phyloP scores from a whole-genome alignment of 2,797 vertebrate genomes.

The Neostethus bicornis region DNA sequence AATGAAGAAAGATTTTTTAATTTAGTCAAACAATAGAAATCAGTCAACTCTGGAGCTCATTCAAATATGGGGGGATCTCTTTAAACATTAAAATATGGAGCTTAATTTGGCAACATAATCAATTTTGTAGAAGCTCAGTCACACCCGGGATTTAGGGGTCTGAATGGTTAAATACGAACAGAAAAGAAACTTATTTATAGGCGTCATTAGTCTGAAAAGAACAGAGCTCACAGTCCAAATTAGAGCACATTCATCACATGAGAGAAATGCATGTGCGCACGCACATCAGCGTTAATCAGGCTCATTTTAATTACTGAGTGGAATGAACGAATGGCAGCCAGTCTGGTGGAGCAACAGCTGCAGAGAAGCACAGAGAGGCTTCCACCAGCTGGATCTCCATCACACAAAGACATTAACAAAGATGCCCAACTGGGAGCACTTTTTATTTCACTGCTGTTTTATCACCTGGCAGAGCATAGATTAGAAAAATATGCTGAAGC shows the following conservation, averaged over 20 bases:
- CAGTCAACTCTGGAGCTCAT: conserved; percentile 4
- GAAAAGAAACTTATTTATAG: conserved; percentile 31
- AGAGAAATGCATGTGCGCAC: background rate
- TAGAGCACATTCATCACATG: conserved; percentile 41
- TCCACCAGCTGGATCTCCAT: conserved; percentile 33
- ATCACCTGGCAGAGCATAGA: background rate
- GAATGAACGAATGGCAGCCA: conserved; percentile 20
- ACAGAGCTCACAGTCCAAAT: conserved; percentile 33
- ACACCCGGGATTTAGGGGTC: conserved; percentile 2
- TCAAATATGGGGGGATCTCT: conserved; percentile 6
- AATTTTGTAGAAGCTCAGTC: conserved; percentile 6
- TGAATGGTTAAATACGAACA: conserved; percentile 8
- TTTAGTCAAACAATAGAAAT: conserved; percentile 1
- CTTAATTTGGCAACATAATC: conserved; percentile 29
- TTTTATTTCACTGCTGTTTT: background rate
- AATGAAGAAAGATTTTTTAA: background rate
- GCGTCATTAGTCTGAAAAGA: conserved; percentile 22
- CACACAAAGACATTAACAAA: background rate
- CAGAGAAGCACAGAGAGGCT: conserved; percentile 4
- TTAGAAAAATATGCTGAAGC: background rate
- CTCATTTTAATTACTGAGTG: conserved; percentile 32
- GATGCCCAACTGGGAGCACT: conserved; percentile 2
- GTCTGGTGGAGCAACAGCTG: conserved; percentile 36
- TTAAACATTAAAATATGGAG: conserved; percentile 4
- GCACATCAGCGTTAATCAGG: conserved; percentile 22